A percentile compares a stretch with the other conserved stretches of the same genome.
Conservation (phyloP, 2,888 invertebrate genomes). For the Caenorhabditis sp. region DNA sequence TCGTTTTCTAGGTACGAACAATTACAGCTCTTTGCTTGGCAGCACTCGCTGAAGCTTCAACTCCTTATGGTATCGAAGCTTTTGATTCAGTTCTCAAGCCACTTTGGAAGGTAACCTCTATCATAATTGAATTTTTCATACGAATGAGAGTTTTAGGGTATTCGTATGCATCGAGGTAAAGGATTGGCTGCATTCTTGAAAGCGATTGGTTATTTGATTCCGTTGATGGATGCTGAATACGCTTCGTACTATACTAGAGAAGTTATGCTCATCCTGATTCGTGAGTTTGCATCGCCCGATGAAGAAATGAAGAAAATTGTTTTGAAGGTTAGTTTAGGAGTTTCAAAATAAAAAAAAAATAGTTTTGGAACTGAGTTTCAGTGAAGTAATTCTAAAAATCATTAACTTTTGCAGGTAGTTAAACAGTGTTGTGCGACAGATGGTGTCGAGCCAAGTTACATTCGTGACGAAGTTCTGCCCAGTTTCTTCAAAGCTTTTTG, state of each 20-base stretch:
- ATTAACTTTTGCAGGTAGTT: constrained; percentile 79
- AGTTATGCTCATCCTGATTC: constrained; percentile 96
- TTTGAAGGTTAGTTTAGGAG: constrained; percentile 81
- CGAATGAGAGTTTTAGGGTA: constrained; percentile 76
- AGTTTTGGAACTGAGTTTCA: neutral
- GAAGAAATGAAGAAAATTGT: constrained; percentile 99
- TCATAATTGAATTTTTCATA: too few relatives aligned
- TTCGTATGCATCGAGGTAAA: constrained; percentile 83
- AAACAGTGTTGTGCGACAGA: constrained; percentile 99
- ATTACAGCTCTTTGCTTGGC: constrained; percentile 98
- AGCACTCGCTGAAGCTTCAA: constrained; percentile 96
- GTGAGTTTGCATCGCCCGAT: constrained; percentile 99
- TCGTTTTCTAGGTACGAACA: constrained; percentile 78
- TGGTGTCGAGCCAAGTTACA: constrained; percentile 98
- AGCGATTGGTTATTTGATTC: constrained; percentile 98
- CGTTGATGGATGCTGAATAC: constrained; percentile 96
- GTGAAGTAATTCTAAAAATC: neutral
- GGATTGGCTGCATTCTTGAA: constrained; percentile 98
- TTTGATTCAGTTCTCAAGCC: constrained; percentile 99
- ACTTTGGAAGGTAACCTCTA: constrained; percentile 81
- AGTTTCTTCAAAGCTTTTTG: constrained; percentile 78
- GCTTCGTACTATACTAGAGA: constrained; percentile 99
- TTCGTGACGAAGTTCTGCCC: constrained; percentile 89
- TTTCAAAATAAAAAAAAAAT: neutral
- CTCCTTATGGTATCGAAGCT: constrained; percentile 99